These are phyloP conservation scores for Phaethon lepturus DNA, from an alignment of 2,113 vertebrate genomes.

Conservation along the genomic window DNA sequence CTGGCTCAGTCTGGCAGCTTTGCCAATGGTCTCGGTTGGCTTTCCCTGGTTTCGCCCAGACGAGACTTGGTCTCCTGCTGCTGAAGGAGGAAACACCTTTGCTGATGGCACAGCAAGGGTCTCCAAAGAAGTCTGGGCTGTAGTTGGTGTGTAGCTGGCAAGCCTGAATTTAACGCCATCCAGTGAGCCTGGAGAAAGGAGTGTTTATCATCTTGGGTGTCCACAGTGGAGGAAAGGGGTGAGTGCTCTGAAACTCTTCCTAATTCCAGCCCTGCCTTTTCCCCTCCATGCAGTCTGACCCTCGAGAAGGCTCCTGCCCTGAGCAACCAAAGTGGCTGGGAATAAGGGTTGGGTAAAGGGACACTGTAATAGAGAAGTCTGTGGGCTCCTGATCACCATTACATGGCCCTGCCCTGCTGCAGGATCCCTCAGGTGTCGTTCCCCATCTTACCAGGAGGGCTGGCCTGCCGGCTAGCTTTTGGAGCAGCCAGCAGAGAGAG, in stretches of 20 bases:
- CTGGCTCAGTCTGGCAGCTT: background rate
- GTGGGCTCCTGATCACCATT: background rate
- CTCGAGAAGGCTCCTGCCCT: background rate
- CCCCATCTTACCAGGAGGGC: fast-evolving
- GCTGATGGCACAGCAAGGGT: background rate
- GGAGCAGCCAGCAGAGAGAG: background rate
- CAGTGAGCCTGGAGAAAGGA: background rate
- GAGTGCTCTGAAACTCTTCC: constrained; percentile 14
- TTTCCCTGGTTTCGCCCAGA: background rate
- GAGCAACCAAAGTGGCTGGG: background rate
- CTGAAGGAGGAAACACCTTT: background rate
- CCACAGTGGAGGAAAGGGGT: background rate
- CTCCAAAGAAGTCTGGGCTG: background rate
- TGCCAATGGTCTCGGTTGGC: background rate
- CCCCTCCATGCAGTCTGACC: background rate
- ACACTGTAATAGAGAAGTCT: background rate
- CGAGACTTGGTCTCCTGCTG: background rate
- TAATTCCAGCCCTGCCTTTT: background rate
- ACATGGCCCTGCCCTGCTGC: background rate
- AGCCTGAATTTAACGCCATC: background rate
- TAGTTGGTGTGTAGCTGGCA: background rate
- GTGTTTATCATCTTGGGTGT: background rate
- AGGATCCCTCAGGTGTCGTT: background rate
- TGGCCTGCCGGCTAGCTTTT: background rate
- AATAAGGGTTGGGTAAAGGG: background rate